Percentiles rank a stretch among this genome's conserved stretches.
These are phyloP conservation scores for Scalopus aquaticus DNA, from an alignment of 2,113 vertebrate genomes.

Conservation along the genomic window DNA sequence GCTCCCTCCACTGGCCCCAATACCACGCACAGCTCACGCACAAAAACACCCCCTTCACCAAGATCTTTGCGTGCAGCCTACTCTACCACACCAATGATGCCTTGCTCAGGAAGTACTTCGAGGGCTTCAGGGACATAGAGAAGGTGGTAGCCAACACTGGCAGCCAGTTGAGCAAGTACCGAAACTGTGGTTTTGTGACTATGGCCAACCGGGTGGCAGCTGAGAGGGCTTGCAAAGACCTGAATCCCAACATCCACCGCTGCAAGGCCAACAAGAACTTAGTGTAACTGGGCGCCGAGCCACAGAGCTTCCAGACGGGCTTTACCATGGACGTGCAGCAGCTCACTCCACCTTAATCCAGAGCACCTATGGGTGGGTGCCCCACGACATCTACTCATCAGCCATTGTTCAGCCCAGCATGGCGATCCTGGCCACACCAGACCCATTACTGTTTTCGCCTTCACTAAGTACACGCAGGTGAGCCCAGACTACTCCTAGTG, in stretches of 20 bases:
- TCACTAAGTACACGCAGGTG: no score
- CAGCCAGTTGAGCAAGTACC: constrained; percentile 96
- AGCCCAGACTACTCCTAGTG: no score
- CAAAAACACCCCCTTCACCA: constrained; percentile 98
- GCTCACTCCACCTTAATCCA: constrained; percentile 96
- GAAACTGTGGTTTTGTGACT: constrained; percentile 97
- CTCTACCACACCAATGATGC: constrained; percentile 97
- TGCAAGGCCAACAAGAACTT: constrained; percentile 98
- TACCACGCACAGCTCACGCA: constrained; percentile 95
- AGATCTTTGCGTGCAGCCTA: constrained; percentile 96
- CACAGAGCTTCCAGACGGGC: constrained; percentile 95
- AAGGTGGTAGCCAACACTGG: constrained; percentile 98
- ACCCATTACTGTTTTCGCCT: no score
- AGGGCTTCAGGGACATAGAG: constrained; percentile 96
- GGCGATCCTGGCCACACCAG: no score
- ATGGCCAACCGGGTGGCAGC: constrained; percentile 95
- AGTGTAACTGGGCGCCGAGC: constrained; percentile 97
- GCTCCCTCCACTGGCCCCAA: constrained; percentile 84
- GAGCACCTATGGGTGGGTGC: constrained; percentile 93
- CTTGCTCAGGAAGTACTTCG: constrained; percentile 96
- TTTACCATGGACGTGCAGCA: constrained; percentile 96
- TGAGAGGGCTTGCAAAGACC: constrained; percentile 97
- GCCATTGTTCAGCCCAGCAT: no score
- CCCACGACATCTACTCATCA: no score
- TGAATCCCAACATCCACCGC: constrained; percentile 98